Evolutionary conservation across 92 coral and sea anemone species (phyloP), one percentile per base, ranked within the genome.

Genomic region (Montipora capitata): DNA sequence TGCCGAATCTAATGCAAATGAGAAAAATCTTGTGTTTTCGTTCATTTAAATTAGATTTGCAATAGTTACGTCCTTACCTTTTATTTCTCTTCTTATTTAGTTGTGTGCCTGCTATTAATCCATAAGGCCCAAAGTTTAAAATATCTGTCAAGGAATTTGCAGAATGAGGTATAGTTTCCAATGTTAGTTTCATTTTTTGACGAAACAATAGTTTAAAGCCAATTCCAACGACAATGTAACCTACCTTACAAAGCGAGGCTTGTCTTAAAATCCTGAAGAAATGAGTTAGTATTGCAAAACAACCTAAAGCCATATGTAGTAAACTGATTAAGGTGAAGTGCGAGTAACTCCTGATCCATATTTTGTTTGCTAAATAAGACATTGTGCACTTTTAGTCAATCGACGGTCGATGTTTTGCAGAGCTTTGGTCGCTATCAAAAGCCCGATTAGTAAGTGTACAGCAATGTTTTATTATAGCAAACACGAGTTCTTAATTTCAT

Each of bases 321-420:
- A 3, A 35, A 49, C 27, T 38, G 48, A 80, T 80, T n/a, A 11
- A 48, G 87, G 87, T 57, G 27, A 74, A 5, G 61, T 84, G 78
- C 63, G 76, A 73, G 76, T 67, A 92, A 92, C 95, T 92, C 95
- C 95, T 92, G 95, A 92, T 92, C 95, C 95, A 92, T 92, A 92
- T 92, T 89, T 80, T 64, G 91, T 85, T 92, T 89, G 95, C 65
- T 89, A 83, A 89, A 92, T 85, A 92, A 16, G 95, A 65, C 95
- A 88, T 79, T 76, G 84, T 59, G 77, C 35, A 82, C 79, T 57
- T 57, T 76, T 16, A 41, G n/a, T 40, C 69, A 57, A 52, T 35
- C 65, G 39, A 67, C 17, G 9, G 35, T 13, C 74, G 68, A 63
- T n/a, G 76, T 64, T 80, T 78, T 68, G 10, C 51, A 48, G 72